Base-by-base conservation (phyloP, 2,113 vertebrate species). In the Cervus canadensis region DNA sequence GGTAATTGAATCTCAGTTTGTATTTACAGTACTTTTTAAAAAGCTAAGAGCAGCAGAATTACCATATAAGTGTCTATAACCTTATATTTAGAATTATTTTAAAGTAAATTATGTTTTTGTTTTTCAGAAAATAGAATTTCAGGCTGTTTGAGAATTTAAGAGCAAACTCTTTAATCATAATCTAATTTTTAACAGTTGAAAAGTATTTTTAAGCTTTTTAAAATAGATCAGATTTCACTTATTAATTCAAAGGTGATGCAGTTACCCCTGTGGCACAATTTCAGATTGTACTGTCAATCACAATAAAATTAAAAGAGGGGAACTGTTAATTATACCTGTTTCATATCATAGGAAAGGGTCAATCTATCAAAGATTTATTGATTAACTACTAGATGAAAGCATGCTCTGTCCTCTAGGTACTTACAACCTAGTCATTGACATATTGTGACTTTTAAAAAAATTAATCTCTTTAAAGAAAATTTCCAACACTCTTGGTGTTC, bases 61-160 rank as follows among this genome's bases (percentile, higher is more conserved):
- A 92, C 10, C 5, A 25, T 86, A 16, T 89, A 60, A 94, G 30
- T 15, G 9, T 36, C 4, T 94, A 9, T 86, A 94, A 71, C 89
- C 86, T 92, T 90, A 74, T 62, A 60, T 48, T 95, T 78, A 93
- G 16, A 92, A 67, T 97, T 64, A 95, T 97, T 97, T 95, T 96
- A 92, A 92, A 67, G 19, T 83, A 64, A 94, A n/a, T 83, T 90
- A 28, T 90, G 1, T 57, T 92, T 82, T 96, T 94, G 1, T 52
- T 92, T 78, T 96, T 95, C 28, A 91, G 26, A 57, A 96, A 92
- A 93, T 10, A 89, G 50, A 93, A 76, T 94, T 93, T 91, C 6
- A 95, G 91, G 30, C 33, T 71, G 94, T 79, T 52, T 87, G 48
- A 92, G 12, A 96, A 89, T 91, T 94, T 87, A 93, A 95, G 67